These are phyloP conservation scores for Zaprionus bogoriensis DNA, from an alignment of 2,888 invertebrate species.

Conservation along the genomic window DNA sequence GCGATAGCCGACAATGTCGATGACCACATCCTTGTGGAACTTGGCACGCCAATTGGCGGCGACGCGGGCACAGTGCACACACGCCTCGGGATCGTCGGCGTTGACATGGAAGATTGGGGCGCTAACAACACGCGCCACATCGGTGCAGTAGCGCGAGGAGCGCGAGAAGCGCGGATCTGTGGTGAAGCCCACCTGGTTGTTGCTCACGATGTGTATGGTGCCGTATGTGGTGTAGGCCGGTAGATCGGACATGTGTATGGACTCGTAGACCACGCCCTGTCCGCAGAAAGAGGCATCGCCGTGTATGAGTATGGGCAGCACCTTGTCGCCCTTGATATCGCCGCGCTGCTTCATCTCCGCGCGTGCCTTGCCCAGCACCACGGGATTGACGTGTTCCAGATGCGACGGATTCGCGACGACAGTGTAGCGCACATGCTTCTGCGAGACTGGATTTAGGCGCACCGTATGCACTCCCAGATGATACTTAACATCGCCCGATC, in stretches of 20 bases:
- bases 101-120: constrained; percentile 98
- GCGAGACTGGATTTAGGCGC: constrained; percentile 89
- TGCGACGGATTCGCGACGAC: constrained; percentile 97
- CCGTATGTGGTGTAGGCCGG: constrained; percentile 86
- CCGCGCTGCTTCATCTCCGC: constrained; percentile 93
- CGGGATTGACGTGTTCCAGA: constrained; percentile 93
- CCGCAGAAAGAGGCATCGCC: constrained; percentile 87
- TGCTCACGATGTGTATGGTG: constrained; percentile 86
- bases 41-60: constrained; percentile 93
- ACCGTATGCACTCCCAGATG: constrained; percentile 93
- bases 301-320: constrained; percentile 86
- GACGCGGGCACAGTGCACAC: constrained; percentile 91
- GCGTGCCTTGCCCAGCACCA: constrained; percentile 91
- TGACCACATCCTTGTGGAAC: constrained; percentile 92
- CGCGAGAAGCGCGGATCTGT: constrained; percentile 94
- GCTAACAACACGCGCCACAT: constrained; percentile 93
- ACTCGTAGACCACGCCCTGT: constrained; percentile 87
- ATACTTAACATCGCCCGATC: constrained; percentile 95
- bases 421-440: constrained; percentile 90
- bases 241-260: constrained; percentile 85
- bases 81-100: constrained; percentile 95
- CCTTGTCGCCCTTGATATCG: constrained; percentile 87
- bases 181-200: constrained; percentile 94
- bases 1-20: constrained; percentile 92
- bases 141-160: constrained; percentile 93